A percentile compares a stretch with the other conserved stretches of the same genome.
Conservation (phyloP, 1,140 invertebrate species). For the Yoshiicerus persimilis region DNA sequence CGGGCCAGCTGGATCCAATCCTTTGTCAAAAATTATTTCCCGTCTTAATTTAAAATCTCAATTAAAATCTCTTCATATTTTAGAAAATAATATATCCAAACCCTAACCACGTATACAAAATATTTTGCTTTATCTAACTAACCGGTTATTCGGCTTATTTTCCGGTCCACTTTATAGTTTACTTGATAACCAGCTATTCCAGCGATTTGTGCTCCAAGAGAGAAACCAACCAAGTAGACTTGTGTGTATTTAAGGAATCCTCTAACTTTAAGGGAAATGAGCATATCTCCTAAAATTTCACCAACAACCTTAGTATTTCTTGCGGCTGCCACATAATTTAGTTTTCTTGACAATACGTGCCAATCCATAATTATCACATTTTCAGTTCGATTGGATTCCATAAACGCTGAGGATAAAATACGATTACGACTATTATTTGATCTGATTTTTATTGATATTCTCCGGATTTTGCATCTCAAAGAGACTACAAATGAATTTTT, state of each 20-base stretch:
- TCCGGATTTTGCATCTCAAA: no score
- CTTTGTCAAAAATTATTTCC: no score
- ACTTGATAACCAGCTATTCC: slow-evolving; percentile 42
- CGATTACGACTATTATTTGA: no score
- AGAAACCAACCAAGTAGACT: slow-evolving; percentile 50
- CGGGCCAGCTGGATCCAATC: not conserved
- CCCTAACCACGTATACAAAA: no score
- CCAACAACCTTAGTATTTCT: not conserved
- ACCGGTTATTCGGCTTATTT: not conserved
- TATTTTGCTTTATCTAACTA: no score
- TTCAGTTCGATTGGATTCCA: not conserved
- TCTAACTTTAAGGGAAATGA: not conserved
- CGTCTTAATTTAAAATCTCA: no score
- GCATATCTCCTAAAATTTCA: not conserved
- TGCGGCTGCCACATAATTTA: not conserved
- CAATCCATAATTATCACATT: slow-evolving; percentile 9
- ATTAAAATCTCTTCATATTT: no score
- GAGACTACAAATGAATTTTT: no score
- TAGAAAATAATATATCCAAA: no score
- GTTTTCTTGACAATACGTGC: not conserved
- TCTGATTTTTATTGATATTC: no score
- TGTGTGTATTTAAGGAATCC: not conserved
- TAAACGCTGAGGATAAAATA: not conserved
- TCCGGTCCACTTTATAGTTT: not conserved
- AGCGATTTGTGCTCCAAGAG: slow-evolving; percentile 48